Evolutionary conservation across 2,797 vertebrate genomes (phyloP), one percentile per base, ranked within the genome.

Genomic region (Tauraco hartlaubi): DNA sequence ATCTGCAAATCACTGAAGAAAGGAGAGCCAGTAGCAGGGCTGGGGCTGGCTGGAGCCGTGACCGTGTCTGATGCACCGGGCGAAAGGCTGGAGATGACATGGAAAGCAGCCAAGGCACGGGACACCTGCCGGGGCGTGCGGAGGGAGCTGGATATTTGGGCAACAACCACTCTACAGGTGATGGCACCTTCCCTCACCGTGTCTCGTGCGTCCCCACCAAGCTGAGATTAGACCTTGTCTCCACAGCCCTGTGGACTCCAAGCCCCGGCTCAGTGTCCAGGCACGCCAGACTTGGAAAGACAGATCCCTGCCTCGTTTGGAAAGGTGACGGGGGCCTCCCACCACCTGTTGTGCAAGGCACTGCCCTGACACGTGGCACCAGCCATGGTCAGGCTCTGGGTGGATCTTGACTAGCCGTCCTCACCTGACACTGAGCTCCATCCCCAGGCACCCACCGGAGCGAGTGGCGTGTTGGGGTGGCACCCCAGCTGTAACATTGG

Each of bases 381-480:
- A 1, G 26, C 0, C 1, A n/a, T 4, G 28, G 8, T 5, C 75
- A 56, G 59, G 61, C 33, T 46, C 41, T 4, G 21, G 69, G 20
- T 3, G 76, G 35, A 35, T 48, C 64, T 9, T 1, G 0, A 14
- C 28, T 64, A 39, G 49, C 15, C 4, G 0, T 23, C 49, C 49
- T 28, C 8, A 3, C 23, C 44, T 35, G n/a, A 5, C 4, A 6
- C 76, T 11, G 7, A 63, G 56, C 56, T 51, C 56, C 58, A 11
- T 48, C 49, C 43, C 31, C 43, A 28, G 51, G 48, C 58, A 43
- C 49, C 46, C 3, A 0, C 2, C 17, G 4, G 31, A 44, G 59
- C 0, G 19, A 33, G 64, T 28, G 9, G 48, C 7, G 0, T 0
- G 19, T 3, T 1, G 4, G 44, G 28, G 18, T 5, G 9, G n/a